Evolutionary conservation across 2,113 vertebrate species (phyloP), one percentile per base, ranked within the genome.

Genomic region (Catharus fuscescens): DNA sequence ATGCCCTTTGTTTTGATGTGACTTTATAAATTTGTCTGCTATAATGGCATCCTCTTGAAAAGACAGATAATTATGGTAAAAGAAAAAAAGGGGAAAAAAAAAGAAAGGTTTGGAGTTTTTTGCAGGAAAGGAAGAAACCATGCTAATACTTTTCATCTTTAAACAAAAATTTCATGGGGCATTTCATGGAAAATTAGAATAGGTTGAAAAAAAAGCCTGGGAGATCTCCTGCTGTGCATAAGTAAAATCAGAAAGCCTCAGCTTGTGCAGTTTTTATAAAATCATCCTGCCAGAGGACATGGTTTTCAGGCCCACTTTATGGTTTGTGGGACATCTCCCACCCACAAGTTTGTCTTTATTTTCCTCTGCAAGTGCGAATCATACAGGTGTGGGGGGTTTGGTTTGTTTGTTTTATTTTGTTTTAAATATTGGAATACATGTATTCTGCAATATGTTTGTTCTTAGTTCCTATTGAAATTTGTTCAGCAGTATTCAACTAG

Each of bases 401-500:
- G 7, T 28, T n/a, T 42, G 3, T 34, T 12, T 57, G 12, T 14
- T 57, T 57, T 56, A 19, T 14, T 57, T 57, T 34, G 5, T 67
- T 4, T 57, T 29, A 4, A 80, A 85, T 88, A 88, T 85, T 48
- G 53, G 44, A 66, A 84, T 81, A 34, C 12, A 21, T 64, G 26
- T 64, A 71, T 32, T 74, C 29, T 87, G 16, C 24, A 64, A 28
- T 66, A 80, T 54, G 20, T 88, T 81, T 94, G 44, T 82, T 96
- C 70, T 66, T 87, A 91, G 87, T 61, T 81, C 57, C 53, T 93
- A 40, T 25, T 82, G 80, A 89, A 91, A 74, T 87, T 87, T 91
- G 31, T 86, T 90, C 66, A 82, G 26, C 17, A 38, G 44, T 54
- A 62, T 90, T 92, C 48, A 82, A 80, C 8, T 12, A 8, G 5